Base-by-base conservation (phyloP, 2,113 vertebrate species). In the Poecile atricapillus region DNA sequence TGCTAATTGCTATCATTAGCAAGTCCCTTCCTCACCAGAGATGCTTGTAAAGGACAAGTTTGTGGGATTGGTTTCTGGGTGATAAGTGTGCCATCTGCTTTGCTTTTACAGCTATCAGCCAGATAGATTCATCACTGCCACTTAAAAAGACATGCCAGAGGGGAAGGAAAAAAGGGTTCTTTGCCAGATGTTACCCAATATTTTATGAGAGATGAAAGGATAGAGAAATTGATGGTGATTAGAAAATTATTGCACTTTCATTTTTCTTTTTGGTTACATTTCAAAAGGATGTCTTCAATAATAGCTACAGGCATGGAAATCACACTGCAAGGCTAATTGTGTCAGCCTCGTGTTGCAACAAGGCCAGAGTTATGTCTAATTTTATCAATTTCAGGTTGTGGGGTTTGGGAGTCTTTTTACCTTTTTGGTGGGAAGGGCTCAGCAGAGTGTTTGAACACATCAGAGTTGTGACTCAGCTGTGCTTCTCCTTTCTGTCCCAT, bases 51-150 rank as follows among this genome's bases (percentile, higher is more conserved):
- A 96, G 94, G 92, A 90, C 67, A 83, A 76, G 19, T 60, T 90
- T 86, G 49, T 89, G 39, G 88, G 64, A 50, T 76, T 92, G 68
- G 4, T 5, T 92, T 93, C 91, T 84, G 76, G 60, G 88, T 89
- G 88, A 89, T 83, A 90, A 91, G 88, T 93, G 86, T 95, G 83
- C 95, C 94, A 97, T 96, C 93, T 97, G 96, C 88, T 92, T 93
- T 92, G 33, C 52, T 92, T 93, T 95, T 87, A 94, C 62, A 92
- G 33, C 49, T 56, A 15, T 41, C 43, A 71, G 71, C 73, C 60
- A 94, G 30, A 90, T 0, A 92, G 59, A 90, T 92, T 78, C 44
- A 86, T 92, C 59, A 81, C 39, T 53, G 52, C 33, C 2, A 14
- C 68, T 83, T 88, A 78, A 67, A 78, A 89, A 71, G 18, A 59